Percentiles rank a stretch among this genome's conserved stretches.
Evolutionary conservation across 2,888 invertebrate genomes (phyloP).

Genomic region (Psylliodes chrysocephalus): DNA sequence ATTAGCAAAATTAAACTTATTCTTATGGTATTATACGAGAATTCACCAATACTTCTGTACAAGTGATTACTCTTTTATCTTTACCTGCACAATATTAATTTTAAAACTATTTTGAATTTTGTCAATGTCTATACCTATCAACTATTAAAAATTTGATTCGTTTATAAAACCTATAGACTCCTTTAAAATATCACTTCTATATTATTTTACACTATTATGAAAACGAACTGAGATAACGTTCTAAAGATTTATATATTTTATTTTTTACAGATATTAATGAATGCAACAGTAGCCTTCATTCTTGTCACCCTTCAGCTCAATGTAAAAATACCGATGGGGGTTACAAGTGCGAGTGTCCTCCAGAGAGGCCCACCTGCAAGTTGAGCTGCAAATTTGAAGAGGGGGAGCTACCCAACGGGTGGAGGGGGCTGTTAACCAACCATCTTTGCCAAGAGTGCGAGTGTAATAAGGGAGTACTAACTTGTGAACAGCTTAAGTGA

Average conservation of each 20-base stretch:
- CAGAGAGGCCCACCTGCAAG: constrained; percentile 66
- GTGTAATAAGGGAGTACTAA: constrained; percentile 71
- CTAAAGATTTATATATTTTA: background rate
- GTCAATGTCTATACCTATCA: no score
- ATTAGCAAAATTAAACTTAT: no score
- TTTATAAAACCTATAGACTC: no score
- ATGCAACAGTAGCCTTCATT: constrained; percentile 79
- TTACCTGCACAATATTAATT: no score
- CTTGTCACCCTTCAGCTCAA: constrained; percentile 81
- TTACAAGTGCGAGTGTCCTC: constrained; percentile 80
- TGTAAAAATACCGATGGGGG: constrained; percentile 85
- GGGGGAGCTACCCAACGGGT: constrained; percentile 70
- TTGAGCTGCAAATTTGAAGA: constrained; percentile 82
- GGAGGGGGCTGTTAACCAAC: constrained; percentile 63
- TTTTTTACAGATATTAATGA: constrained; percentile 82
- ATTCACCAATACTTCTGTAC: no score
- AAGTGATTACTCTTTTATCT: no score
- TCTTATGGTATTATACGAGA: no score
- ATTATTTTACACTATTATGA: no score
- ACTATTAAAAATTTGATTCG: no score
- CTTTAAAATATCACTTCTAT: no score
- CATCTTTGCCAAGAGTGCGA: constrained; percentile 66
- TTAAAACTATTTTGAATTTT: no score
- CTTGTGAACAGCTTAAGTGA: constrained; percentile 76
- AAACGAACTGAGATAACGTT: background rate